Evolutionary conservation across 1,140 invertebrate genomes (phyloP).

Genomic region (Littorina saxatilis): DNA sequence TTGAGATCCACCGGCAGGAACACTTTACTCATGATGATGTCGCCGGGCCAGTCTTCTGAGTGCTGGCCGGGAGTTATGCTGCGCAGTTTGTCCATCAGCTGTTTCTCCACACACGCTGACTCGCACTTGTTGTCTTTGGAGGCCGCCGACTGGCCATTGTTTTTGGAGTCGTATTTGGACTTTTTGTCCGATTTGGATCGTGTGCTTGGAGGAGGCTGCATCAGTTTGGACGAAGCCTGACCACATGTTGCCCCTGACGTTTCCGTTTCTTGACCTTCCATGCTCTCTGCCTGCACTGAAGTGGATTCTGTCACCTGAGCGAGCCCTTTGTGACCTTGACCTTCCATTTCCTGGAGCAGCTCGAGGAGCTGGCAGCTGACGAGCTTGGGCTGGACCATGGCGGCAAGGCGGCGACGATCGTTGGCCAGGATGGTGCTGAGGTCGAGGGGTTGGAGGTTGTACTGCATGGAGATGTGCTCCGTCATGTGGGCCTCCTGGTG

Average conservation of each 20-base stretch:
- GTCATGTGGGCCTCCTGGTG: constrained; percentile 47
- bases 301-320: neutral
- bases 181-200: neutral
- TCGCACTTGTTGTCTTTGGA: neutral
- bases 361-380: constrained; percentile 55
- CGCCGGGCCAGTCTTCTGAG: constrained; percentile 23
- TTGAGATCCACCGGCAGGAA: constrained; percentile 28
- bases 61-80: constrained; percentile 15
- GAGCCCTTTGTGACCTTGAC: neutral
- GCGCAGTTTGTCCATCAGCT: constrained; percentile 31
- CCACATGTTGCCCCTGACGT: neutral
- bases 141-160: neutral
- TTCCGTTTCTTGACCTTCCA: neutral
- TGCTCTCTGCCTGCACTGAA: neutral
- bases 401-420: constrained; percentile 44
- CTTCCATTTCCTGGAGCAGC: constrained; percentile 40
- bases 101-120: constrained; percentile 24
- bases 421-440: constrained; percentile 43
- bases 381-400: constrained; percentile 49
- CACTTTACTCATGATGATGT: constrained; percentile 29
- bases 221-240: neutral
- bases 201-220: neutral
- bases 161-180: neutral
- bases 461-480: constrained; percentile 48
- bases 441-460: constrained; percentile 36